A percentile compares a stretch with the other conserved stretches of the same genome.
Evolutionary conservation across 2,888 invertebrate genomes (phyloP).

Genomic region (Pterostichus niger): DNA sequence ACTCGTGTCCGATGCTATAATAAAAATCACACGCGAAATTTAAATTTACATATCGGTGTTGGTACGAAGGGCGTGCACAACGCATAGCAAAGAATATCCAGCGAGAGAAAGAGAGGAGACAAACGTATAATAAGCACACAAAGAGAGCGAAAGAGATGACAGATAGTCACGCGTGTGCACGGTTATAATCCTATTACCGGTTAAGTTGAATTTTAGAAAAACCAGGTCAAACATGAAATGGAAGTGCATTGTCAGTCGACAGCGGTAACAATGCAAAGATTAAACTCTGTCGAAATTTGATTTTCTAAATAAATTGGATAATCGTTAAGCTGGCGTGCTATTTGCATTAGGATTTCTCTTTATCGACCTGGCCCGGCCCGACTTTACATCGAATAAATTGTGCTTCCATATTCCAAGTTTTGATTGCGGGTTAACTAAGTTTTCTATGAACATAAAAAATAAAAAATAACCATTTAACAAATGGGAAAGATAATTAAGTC

Average conservation of each 20-base stretch:
- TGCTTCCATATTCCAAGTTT: neutral
- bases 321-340: slow-evolving; percentile 67
- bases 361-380: slow-evolving; percentile 29
- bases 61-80: neutral
- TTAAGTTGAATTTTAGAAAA: slow-evolving; percentile 62
- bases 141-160: neutral
- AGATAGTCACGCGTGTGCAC: slow-evolving; percentile 50
- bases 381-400: neutral
- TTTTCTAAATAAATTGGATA: slow-evolving; percentile 66
- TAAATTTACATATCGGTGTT: slow-evolving; percentile 47
- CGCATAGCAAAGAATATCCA: slow-evolving; percentile 4
- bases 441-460: no score
- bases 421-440: no score
- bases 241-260: slow-evolving; percentile 62
- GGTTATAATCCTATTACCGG: slow-evolving; percentile 63
- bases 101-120: neutral
- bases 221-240: slow-evolving; percentile 67
- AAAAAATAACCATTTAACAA: no score
- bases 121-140: slow-evolving; percentile 6
- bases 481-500: no score
- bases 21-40: slow-evolving; percentile 53
- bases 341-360: slow-evolving; percentile 63
- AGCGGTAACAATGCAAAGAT: slow-evolving; percentile 66
- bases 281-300: slow-evolving; percentile 65
- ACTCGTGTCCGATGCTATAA: slow-evolving; percentile 46